Evolutionary conservation across 2,888 invertebrate species (phyloP), one percentile per base, ranked within the genome.

Genomic region (Diarsia brunnea): DNA sequence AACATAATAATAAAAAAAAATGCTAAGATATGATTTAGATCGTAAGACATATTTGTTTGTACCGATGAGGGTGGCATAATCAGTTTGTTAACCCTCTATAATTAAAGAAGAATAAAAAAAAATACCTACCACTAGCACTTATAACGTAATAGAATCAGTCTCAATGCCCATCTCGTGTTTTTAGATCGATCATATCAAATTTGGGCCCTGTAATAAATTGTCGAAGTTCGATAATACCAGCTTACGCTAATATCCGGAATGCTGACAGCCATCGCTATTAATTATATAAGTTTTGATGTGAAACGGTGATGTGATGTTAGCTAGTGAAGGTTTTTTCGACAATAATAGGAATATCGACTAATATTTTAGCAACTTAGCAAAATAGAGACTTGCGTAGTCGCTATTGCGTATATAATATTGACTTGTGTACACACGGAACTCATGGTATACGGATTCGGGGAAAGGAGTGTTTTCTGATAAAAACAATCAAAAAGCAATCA

Each of bases 181-280:
- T 73, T 74, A 67, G 65, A 79, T 82, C 66, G 72, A 86, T 87
- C 79, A 87, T 76, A 82, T 78, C 67, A 82, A 87, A 87, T 82
- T 87, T 82, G 65, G 70, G 1, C 61, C 64, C 19, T 51, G 66
- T 87, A 82, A 84, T 82, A 86, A 87, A 87, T 88, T 81, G 76
- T 78, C 73, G 70, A 86, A 88, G 81, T 88, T 88, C 73, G 64
- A 88, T 83, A 86, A 86, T 87, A 65, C 74, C 69, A 86, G 83
- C 82, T 87, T 86, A 75, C 75, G 51, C 80, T 86, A 84, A 88
- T 87, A 88, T 84, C 78, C 79, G 67, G 58, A 70, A 69, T 79
- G 78, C 73, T 82, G 84, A 84, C 84, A 84, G 85, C 70, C 60
- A 76, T 73, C 69, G 66, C 79, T 64, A 87, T 87, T 88, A 87